These are phyloP conservation scores for Diadromus collaris DNA, from an alignment of 2,888 invertebrate species.

Conservation along the genomic window DNA sequence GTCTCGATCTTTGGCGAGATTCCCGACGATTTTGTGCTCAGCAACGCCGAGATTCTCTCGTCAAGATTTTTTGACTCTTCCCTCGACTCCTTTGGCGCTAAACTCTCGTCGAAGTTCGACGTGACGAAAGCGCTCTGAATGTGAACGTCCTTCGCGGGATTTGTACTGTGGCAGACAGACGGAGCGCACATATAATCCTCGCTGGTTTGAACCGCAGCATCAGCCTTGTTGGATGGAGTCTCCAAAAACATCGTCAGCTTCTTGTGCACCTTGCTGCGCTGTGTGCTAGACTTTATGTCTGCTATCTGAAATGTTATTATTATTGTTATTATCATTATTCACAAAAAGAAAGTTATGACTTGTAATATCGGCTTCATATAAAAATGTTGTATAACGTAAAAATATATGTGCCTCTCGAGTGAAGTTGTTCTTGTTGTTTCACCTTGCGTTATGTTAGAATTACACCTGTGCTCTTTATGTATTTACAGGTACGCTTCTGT, in stretches of 20 bases:
- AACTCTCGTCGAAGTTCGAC: constrained; percentile 56
- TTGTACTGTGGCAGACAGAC: background rate
- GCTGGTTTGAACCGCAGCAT: constrained; percentile 71
- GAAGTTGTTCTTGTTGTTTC: too few relatives aligned
- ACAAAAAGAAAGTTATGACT: too few relatives aligned
- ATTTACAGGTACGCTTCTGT: too few relatives aligned
- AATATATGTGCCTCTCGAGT: too few relatives aligned
- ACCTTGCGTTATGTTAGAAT: too few relatives aligned
- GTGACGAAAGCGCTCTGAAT: constrained; percentile 60
- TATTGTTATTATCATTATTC: background rate
- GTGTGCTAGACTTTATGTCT: constrained; percentile 71
- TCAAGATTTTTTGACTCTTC: constrained; percentile 35
- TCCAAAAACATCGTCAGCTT: constrained; percentile 70
- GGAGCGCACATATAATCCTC: constrained; percentile 54
- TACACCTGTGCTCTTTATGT: too few relatives aligned
- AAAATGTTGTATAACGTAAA: too few relatives aligned
- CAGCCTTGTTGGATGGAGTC: constrained; percentile 63
- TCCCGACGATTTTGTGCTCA: constrained; percentile 1
- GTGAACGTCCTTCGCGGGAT: constrained; percentile 34
- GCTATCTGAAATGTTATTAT: constrained; percentile 67
- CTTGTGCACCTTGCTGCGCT: constrained; percentile 68
- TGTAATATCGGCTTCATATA: too few relatives aligned
- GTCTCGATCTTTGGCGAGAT: background rate
- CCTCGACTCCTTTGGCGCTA: background rate
- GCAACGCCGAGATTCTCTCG: constrained; percentile 42